These are phyloP conservation scores for Progne subis DNA, from an alignment of 2,113 vertebrate genomes.

Conservation along the genomic window DNA sequence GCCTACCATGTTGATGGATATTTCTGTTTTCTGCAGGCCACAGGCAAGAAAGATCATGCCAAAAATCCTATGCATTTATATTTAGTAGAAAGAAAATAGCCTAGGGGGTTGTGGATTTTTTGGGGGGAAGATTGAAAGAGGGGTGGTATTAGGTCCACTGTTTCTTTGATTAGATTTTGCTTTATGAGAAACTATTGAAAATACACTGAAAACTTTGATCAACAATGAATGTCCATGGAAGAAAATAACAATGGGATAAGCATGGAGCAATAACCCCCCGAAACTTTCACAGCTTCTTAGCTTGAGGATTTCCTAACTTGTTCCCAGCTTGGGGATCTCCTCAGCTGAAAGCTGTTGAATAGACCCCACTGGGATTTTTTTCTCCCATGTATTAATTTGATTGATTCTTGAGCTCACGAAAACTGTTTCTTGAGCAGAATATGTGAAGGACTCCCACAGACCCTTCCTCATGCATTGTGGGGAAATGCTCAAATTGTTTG, in stretches of 20 bases:
- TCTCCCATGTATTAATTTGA: background rate
- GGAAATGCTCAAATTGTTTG: background rate
- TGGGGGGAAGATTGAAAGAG: background rate
- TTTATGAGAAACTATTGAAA: background rate
- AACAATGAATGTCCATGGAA: background rate
- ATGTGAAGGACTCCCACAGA: background rate
- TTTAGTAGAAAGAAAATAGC: background rate
- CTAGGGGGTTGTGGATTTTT: rapidly evolving
- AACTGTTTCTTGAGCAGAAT: background rate
- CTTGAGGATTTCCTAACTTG: background rate
- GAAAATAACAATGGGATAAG: background rate
- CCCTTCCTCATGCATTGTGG: background rate
- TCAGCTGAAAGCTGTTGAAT: background rate
- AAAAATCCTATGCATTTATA: background rate
- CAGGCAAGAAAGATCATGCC: background rate
- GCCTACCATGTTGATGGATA: background rate
- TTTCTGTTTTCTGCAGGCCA: background rate
- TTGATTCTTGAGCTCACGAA: background rate
- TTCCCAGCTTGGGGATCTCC: background rate
- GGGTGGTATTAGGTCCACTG: background rate
- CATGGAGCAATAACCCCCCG: background rate
- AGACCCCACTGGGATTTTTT: background rate
- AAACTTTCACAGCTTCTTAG: background rate
- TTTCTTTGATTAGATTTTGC: background rate
- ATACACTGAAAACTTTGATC: background rate